Evolutionary conservation across 1,140 invertebrate genomes (phyloP).

Genomic region (Drosophila sp.): DNA sequence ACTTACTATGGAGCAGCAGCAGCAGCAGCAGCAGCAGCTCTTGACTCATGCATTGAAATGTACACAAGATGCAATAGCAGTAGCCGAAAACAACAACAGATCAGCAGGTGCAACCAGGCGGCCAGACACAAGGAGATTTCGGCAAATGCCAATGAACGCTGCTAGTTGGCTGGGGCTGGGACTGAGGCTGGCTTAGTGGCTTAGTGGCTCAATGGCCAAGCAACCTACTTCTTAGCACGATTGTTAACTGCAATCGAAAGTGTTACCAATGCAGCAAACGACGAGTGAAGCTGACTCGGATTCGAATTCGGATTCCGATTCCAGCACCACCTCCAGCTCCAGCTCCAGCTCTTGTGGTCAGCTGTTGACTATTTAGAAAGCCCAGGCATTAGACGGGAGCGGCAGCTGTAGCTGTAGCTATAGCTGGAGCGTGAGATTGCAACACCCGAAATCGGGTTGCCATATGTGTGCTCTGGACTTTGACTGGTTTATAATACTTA

Average conservation of each 20-base stretch:
- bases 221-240: constrained; percentile 73
- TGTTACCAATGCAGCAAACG: constrained; percentile 27
- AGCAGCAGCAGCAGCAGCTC: constrained; percentile 34
- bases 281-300: constrained; percentile 50
- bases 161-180: constrained; percentile 22
- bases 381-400: constrained; percentile 27
- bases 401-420: constrained; percentile 33
- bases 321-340: not conserved
- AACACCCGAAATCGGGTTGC: constrained; percentile 59
- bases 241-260: constrained; percentile 60
- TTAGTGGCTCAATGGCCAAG: constrained; percentile 61
- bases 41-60: constrained; percentile 53
- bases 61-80: constrained; percentile 30
- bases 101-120: constrained; percentile 48
- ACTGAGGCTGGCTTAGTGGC: constrained; percentile 21
- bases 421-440: constrained; percentile 44
- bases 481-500: constrained; percentile 67
- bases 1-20: constrained; percentile 11
- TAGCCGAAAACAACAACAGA: constrained; percentile 33
- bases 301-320: constrained; percentile 39
- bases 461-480: constrained; percentile 62
- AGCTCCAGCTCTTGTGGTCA: constrained; percentile 44
- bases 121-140: constrained; percentile 35
- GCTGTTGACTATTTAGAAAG: constrained; percentile 65
- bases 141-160: constrained; percentile 71